Evolutionary conservation across 1,140 invertebrate species (phyloP).

Genomic region (Hypsibius dujardini): DNA sequence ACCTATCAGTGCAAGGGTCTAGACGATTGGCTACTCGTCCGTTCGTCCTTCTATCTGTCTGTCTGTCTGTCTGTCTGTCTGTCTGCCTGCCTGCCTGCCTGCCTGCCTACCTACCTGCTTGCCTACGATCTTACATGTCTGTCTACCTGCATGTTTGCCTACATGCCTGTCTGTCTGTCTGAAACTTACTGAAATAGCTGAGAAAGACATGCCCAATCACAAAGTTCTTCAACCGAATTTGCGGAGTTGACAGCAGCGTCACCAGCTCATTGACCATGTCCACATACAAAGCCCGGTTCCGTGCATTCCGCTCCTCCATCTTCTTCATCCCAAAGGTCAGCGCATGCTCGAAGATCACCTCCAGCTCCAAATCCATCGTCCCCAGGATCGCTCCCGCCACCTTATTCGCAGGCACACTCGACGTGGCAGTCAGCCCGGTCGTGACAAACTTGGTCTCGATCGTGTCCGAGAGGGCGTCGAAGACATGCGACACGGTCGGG

Average conservation of each 20-base stretch:
- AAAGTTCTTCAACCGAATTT: slow-evolving; percentile 7
- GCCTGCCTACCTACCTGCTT: too few species aligned
- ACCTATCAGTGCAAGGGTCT: too few species aligned
- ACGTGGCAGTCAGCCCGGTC: slow-evolving; percentile 35
- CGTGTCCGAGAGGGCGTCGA: slow-evolving; percentile 42
- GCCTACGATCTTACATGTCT: too few species aligned
- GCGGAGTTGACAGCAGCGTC: slow-evolving; percentile 37
- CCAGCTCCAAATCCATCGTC: not conserved
- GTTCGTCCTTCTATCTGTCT: too few species aligned
- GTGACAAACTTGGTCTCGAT: slow-evolving; percentile 38
- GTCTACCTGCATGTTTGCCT: not conserved
- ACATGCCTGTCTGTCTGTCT: not conserved
- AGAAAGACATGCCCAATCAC: slow-evolving; percentile 7
- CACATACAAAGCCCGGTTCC: slow-evolving; percentile 41
- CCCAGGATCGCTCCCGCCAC: not conserved
- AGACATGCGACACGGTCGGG: slow-evolving; percentile 52
- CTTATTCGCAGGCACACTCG: not conserved
- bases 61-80: too few species aligned
- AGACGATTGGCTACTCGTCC: too few species aligned
- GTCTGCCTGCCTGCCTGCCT: too few species aligned
- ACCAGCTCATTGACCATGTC: slow-evolving; percentile 45
- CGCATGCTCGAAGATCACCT: slow-evolving; percentile 15
- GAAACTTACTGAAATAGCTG: slow-evolving; percentile 8
- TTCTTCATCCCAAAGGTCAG: slow-evolving; percentile 23
- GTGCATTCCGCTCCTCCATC: slow-evolving; percentile 33